Evolutionary conservation across 2,888 invertebrate species (phyloP), one percentile per base, ranked within the genome.

Genomic region (Netelia virgata): DNA sequence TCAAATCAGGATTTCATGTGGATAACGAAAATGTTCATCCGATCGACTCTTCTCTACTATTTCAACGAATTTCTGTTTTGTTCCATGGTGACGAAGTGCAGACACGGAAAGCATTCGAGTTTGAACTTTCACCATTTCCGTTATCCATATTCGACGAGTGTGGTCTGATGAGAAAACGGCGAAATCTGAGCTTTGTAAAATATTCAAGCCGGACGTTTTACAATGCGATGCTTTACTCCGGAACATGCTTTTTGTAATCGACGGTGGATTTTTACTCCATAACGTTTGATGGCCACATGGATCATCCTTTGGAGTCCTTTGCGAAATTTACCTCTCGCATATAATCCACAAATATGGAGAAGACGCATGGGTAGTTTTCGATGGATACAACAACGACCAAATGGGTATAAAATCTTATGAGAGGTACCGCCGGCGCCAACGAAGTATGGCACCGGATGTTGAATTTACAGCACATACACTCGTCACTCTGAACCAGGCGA

Each of bases 11-110:
- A n/a, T n/a, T n/a, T n/a, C n/a, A n/a, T n/a, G n/a, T n/a, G n/a
- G n/a, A n/a, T n/a, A n/a, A n/a, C n/a, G n/a, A 59, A n/a, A 55
- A 83, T n/a, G 57, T 53, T 68, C 63, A 84, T 66, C 61, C 64
- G 8, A 74, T 90, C n/a, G 87, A 90, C 76, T 85, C 89, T 47
- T 43, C 84, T 1, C 63, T 87, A 20, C 61, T 90, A 9, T 90
- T 90, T 70, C 87, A 89, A 70, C 57, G 88, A 70, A 87, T 90
- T 43, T 87, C 84, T 20, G 81, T 88, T 9, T 11, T 83, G 20
- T 87, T 87, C 41, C 55, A 82, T 16, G 85, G 69, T 16, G 81
- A 90, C 72, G 83, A 84, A 66, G 84, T 84, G 8, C 69, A 87
- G 41, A 86, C 64, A 36, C 14, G 61, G 11, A 70, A 84, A 28